phyloP scores from a whole-genome alignment of 2,888 invertebrate genomes.

The Hypomecis atomaria region DNA sequence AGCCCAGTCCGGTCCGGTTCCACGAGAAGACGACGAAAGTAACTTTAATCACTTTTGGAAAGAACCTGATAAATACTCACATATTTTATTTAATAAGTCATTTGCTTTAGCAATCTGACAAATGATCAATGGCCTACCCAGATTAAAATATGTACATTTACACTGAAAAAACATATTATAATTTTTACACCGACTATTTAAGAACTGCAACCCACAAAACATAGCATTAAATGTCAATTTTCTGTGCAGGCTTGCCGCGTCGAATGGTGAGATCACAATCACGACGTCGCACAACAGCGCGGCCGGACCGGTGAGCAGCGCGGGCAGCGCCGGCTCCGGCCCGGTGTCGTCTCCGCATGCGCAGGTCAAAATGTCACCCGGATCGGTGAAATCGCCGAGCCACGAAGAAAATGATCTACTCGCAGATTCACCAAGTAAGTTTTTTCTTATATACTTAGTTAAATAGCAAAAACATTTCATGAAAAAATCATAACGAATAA shows the following conservation, averaged over 20 bases:
- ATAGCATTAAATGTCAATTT: neutral
- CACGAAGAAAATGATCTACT: conserved; percentile 89
- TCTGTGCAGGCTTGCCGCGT: conserved; percentile 76
- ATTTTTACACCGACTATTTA: too few relatives aligned
- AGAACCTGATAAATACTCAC: too few relatives aligned
- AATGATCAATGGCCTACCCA: too few relatives aligned
- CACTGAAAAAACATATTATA: too few relatives aligned
- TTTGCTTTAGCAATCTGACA: too few relatives aligned
- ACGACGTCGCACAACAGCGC: conserved; percentile 89
- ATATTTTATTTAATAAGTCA: too few relatives aligned
- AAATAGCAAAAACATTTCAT: too few relatives aligned
- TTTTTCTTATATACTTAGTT: neutral
- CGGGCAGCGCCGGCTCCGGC: conserved; percentile 74
- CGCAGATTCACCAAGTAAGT: conserved; percentile 94
- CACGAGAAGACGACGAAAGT: too few relatives aligned
- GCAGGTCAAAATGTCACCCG: conserved; percentile 87
- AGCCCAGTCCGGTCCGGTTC: too few relatives aligned
- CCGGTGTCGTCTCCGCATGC: conserved; percentile 80
- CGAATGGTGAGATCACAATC: conserved; percentile 93
- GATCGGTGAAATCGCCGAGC: conserved; percentile 86
- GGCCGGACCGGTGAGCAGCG: conserved; percentile 78
- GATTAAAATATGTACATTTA: too few relatives aligned
- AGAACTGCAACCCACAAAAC: neutral
- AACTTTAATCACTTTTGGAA: too few relatives aligned
- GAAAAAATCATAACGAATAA: too few relatives aligned